Conservation (phyloP, 2,113 vertebrate species). For the Ovibos moschatus region DNA sequence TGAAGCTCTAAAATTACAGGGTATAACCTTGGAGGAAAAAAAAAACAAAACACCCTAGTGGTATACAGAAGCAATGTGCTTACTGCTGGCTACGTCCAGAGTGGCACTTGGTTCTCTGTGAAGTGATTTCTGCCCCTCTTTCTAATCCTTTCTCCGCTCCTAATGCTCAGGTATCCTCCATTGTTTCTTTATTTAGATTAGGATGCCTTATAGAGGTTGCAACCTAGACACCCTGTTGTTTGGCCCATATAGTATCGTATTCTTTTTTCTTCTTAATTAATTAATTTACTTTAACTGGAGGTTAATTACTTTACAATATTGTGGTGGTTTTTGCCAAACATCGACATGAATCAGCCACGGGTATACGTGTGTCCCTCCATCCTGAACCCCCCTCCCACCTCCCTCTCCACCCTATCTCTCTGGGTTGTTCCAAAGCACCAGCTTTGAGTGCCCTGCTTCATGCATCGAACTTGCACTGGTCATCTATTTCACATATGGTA, state of each 20-base stretch:
- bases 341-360: background rate
- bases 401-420: background rate
- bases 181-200: background rate
- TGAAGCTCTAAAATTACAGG: background rate
- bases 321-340: background rate
- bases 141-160: background rate
- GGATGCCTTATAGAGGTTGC: background rate
- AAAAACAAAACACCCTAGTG: background rate
- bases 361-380: background rate
- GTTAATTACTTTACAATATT: background rate
- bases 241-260: background rate
- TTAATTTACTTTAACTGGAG: background rate
- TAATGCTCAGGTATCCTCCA: background rate
- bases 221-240: background rate
- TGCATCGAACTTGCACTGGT: background rate
- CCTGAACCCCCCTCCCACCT: background rate
- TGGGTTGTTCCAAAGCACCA: background rate
- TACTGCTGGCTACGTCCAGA: background rate
- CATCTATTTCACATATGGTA: background rate
- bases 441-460: background rate
- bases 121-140: background rate
- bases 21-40: background rate
- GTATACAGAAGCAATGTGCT: background rate
- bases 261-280: background rate
- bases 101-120: background rate